These are phyloP conservation scores for Melieria picta DNA, from an alignment of 2,888 invertebrate genomes.

Conservation along the genomic window DNA sequence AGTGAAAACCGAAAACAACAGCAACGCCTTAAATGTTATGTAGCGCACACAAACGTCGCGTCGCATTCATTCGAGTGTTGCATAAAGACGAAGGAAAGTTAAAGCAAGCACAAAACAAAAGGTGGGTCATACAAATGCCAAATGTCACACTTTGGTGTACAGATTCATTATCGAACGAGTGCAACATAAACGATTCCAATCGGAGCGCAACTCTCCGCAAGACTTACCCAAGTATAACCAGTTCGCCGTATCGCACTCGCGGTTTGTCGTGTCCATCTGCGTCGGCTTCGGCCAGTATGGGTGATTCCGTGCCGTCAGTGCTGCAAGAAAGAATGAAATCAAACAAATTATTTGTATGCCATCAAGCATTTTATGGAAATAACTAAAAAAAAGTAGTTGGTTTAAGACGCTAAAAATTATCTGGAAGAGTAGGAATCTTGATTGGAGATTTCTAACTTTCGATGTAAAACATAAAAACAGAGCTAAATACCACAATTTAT, in stretches of 20 bases:
- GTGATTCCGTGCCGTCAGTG: constrained; percentile 77
- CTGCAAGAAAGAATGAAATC: constrained; percentile 56
- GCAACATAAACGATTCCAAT: background rate
- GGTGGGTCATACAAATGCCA: constrained; percentile 18
- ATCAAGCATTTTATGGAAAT: background rate
- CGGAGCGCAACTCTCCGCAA: background rate
- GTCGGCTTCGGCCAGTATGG: constrained; percentile 79
- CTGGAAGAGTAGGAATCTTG: no score
- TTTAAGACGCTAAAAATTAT: no score
- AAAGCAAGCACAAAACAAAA: constrained; percentile 4
- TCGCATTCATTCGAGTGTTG: constrained; percentile 10
- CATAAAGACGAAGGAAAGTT: background rate
- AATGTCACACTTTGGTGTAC: background rate
- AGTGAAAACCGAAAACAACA: no score
- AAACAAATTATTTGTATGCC: constrained; percentile 20
- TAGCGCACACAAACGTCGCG: background rate
- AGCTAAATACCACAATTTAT: no score
- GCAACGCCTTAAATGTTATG: no score
- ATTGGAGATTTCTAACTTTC: no score
- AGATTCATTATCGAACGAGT: no score
- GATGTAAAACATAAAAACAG: no score
- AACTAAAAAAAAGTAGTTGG: background rate
- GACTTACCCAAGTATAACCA: constrained; percentile 91
- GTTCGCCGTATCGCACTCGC: constrained; percentile 90
- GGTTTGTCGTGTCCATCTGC: constrained; percentile 83